Evolutionary conservation across 2,113 vertebrate species (phyloP), one percentile per base, ranked within the genome.

Genomic region (Pluvianellus socialis): DNA sequence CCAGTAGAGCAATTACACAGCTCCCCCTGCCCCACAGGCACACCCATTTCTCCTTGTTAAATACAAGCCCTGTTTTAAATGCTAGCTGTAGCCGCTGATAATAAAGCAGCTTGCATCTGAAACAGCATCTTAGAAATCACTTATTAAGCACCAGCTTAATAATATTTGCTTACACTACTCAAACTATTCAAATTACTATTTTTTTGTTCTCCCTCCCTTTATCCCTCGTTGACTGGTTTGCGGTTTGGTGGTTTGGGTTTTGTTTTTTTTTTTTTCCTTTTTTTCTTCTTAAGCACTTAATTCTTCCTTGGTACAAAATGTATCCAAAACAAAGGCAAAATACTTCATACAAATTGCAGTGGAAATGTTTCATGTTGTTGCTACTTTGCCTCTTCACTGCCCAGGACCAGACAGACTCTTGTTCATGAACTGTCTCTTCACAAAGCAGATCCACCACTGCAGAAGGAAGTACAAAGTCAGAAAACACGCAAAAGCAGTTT

Each of bases 381-480:
- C 35, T 89, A 19, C 58, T 88, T 79, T 68, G 49, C 27, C 19
- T 85, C 81, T 86, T 98, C 97, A 99, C 96, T 99, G 99, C 47
- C 99, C 99, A 33, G 99, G 99, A 58, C 98, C 99, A 24, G 99
- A 99, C 52, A 99, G 99, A 71, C 99, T 99, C 98, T 99, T 99
- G 98, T 99, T 99, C 99, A 99, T 99, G 98, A 99, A 99, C 97
- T 99, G 99, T 95, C 97, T 99, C 98, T 99, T 99, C 98, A 99
- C 99, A 91, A 99, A 99, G 97, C 99, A 99, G 92, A 99, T 98
- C 99, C 99, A 99, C 99, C 99, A 99, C 99, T 99, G 97, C 33
- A 89, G 79, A 63, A 82, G 56, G 96, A 96, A 85, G 89, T 3
- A 56, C 1, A 38, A 91, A 92, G 73, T 95, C 58, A 96, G 81